Base-by-base conservation (phyloP, 1,140 invertebrate species). In the Drosophila baimaii region DNA sequence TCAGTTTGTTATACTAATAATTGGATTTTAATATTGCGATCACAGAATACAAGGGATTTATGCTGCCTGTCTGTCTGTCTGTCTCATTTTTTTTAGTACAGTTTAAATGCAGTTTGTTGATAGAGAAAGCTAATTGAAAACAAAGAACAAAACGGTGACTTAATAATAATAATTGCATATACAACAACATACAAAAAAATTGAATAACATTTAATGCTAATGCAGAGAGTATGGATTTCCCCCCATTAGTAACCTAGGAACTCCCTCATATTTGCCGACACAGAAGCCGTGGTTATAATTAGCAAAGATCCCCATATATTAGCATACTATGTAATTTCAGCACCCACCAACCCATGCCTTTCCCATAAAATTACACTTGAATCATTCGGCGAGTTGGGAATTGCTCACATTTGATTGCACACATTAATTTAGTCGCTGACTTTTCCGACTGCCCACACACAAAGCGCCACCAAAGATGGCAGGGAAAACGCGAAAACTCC, bases 331-430 rank as follows among this genome's bases (percentile, higher is more conserved):
- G 55, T 61, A 64, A 64, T 66, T 66, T 41, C 37, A 61, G 41
- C 21, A 29, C 17, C 57, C 21, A 23, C 15, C 44, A 17, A 10
- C 19, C 21, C 23, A 19, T 63, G 19, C 15, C 23, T 44, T 62
- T 31, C 44, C 37, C 68, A 71, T 69, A 31, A 46, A 71, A 71
- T 70, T 70, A 37, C 41, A 47, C 64, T 69, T 44, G 49, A 76
- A 52, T 70, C 74, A 47, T 54, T 73, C 58, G 55, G 52, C 33
- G 51, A 43, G 69, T 39, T 35, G 64, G 63, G 80, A 82, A 79
- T 74, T 83, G 81, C 69, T 79, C 64, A 43, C 63, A 82, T 72
- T 81, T 81, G 79, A 82, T 81, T 81, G 79, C 79, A 62, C 31
- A 54, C 80, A 83, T 82, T 82, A 75, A 82, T 82, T 78, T 72